Conservation (phyloP, 1,140 invertebrate genomes). For the Xylocopa sonorina region DNA sequence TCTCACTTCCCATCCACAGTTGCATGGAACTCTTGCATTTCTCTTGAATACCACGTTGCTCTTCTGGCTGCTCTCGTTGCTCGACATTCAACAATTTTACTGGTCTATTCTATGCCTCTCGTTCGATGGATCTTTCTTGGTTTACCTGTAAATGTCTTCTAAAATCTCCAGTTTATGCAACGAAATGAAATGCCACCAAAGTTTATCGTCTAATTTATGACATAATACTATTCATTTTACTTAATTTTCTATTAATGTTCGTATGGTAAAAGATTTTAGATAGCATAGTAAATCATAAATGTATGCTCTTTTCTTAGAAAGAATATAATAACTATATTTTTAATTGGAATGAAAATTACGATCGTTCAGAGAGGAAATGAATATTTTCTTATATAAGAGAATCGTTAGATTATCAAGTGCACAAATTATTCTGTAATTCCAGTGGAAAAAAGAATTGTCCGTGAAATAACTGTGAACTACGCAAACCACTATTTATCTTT, state of each 20-base stretch:
- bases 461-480: background rate
- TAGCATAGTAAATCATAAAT: too few species aligned
- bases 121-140: background rate
- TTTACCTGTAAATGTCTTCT: conserved; percentile 42
- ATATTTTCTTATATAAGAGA: background rate
- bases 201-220: background rate
- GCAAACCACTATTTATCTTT: background rate
- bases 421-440: background rate
- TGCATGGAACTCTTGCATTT: conserved; percentile 43
- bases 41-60: conserved; percentile 32
- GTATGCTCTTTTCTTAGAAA: too few species aligned
- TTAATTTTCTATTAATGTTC: too few species aligned
- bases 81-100: conserved; percentile 56
- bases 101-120: too few species aligned
- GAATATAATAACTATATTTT: too few species aligned
- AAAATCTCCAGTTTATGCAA: background rate
- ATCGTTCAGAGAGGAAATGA: too few species aligned
- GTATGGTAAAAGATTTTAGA: too few species aligned
- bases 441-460: background rate
- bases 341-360: too few species aligned
- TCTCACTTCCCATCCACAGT: conserved; percentile 70
- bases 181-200: background rate
- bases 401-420: background rate
- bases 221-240: too few species aligned
- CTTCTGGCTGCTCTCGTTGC: conserved; percentile 16